Percentiles rank a stretch among this genome's conserved stretches.
phyloP scores from a whole-genome alignment of 2,797 vertebrate genomes.

The Muscicapa comitata region DNA sequence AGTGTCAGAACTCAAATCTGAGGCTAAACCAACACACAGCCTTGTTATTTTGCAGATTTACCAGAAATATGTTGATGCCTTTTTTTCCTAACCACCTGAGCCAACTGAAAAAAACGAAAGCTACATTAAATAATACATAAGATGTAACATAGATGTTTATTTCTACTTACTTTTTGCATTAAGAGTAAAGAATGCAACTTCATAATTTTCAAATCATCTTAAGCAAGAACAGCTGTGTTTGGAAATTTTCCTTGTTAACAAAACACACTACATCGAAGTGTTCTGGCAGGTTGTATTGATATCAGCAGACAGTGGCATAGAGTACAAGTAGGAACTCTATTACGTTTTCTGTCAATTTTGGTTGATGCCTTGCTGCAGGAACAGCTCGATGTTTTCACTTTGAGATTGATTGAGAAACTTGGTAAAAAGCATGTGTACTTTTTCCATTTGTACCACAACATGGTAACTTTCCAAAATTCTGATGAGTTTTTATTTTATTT shows the following conservation, averaged over 20 bases:
- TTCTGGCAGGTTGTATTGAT: neutral
- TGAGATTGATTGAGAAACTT: neutral
- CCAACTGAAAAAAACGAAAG: neutral
- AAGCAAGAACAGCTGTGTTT: neutral
- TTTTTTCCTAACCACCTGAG: neutral
- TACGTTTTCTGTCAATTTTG: neutral
- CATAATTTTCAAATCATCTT: neutral
- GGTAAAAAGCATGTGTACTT: neutral
- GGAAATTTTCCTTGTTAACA: neutral
- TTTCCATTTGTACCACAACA: neutral
- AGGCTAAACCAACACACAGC: neutral
- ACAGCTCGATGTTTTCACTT: neutral
- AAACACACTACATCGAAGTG: neutral
- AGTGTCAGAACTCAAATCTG: rapidly evolving
- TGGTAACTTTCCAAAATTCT: neutral
- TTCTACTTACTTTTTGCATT: neutral
- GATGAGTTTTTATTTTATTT: neutral
- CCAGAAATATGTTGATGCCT: neutral
- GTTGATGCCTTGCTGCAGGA: neutral
- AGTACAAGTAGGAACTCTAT: neutral
- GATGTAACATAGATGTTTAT: neutral
- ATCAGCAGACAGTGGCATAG: neutral
- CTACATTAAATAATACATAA: neutral
- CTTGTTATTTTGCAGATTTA: neutral
- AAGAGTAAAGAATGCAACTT: neutral